These are phyloP conservation scores for Epinotia demarniana DNA, from an alignment of 2,888 invertebrate species.

Conservation along the genomic window DNA sequence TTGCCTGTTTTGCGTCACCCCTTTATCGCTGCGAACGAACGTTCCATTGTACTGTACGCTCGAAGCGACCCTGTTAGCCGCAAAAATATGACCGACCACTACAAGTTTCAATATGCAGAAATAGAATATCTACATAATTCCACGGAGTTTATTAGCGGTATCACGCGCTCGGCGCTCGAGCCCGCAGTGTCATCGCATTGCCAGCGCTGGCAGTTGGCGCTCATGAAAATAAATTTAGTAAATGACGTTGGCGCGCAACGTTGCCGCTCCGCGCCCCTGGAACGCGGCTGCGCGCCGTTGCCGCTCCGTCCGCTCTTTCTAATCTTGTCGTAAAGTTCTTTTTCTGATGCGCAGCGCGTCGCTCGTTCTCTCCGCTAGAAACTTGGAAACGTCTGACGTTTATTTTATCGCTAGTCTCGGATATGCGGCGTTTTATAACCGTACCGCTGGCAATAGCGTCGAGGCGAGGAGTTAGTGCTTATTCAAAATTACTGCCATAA, in stretches of 20 bases:
- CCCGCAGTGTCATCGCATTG: slow-evolving; percentile 78
- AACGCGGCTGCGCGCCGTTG: slow-evolving; percentile 82
- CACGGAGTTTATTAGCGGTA: slow-evolving; percentile 65
- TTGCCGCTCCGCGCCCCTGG: slow-evolving; percentile 79
- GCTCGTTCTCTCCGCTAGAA: slow-evolving; percentile 80
- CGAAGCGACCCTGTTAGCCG: slow-evolving; percentile 57
- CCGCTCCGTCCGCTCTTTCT: slow-evolving; percentile 83
- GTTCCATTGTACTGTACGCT: slow-evolving; percentile 72
- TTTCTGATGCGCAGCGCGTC: slow-evolving; percentile 83
- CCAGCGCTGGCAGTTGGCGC: slow-evolving; percentile 75
- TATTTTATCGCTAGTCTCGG: slow-evolving; percentile 80
- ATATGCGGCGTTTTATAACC: slow-evolving; percentile 79
- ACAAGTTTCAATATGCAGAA: slow-evolving; percentile 70
- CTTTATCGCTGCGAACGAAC: slow-evolving; percentile 78
- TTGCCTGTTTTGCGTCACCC: slow-evolving; percentile 76
- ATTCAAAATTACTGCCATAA: slow-evolving; percentile 76
- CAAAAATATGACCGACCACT: slow-evolving; percentile 64
- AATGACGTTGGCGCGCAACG: slow-evolving; percentile 80
- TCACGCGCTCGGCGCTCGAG: slow-evolving; percentile 66
- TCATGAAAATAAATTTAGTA: slow-evolving; percentile 85
- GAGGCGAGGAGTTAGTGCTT: slow-evolving; percentile 70
- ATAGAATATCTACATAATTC: slow-evolving; percentile 64
- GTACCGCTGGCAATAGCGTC: slow-evolving; percentile 64
- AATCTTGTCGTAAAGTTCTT: slow-evolving; percentile 85
- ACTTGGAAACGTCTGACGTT: slow-evolving; percentile 82